Conservation (phyloP, 2,113 vertebrate genomes). For the Cyanoderma ruficeps region DNA sequence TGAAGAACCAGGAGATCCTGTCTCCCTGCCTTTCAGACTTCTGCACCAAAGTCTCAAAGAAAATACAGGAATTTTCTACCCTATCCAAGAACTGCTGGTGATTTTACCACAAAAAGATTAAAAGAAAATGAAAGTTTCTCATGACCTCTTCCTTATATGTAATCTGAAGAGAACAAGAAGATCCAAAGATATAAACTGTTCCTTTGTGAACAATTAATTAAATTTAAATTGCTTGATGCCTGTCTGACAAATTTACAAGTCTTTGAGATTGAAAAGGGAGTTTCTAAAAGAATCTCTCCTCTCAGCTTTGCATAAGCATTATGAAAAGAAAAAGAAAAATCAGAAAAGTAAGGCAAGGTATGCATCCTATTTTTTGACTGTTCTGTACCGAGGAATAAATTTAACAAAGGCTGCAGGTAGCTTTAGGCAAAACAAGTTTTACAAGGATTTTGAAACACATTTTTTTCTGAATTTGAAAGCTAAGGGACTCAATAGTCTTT, state of each 20-base stretch:
- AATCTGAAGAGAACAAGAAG: neutral
- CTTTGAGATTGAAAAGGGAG: neutral
- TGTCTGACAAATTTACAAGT: neutral
- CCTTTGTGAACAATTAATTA: neutral
- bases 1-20: accelerated
- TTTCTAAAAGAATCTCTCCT: neutral
- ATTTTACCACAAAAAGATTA: neutral
- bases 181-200: neutral
- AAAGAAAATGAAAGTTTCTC: neutral
- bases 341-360: neutral
- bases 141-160: neutral
- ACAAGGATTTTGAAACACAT: neutral
- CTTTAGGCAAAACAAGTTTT: neutral
- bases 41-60: neutral
- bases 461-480: neutral
- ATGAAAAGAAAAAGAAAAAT: neutral
- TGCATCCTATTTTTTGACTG: neutral
- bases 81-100: neutral
- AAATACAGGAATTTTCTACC: neutral
- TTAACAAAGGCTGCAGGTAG: neutral
- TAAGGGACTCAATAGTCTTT: neutral
- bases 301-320: neutral
- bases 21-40: neutral
- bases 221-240: neutral
- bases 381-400: neutral